Conservation (phyloP, 2,113 vertebrate genomes). For the Suncus etruscus region DNA sequence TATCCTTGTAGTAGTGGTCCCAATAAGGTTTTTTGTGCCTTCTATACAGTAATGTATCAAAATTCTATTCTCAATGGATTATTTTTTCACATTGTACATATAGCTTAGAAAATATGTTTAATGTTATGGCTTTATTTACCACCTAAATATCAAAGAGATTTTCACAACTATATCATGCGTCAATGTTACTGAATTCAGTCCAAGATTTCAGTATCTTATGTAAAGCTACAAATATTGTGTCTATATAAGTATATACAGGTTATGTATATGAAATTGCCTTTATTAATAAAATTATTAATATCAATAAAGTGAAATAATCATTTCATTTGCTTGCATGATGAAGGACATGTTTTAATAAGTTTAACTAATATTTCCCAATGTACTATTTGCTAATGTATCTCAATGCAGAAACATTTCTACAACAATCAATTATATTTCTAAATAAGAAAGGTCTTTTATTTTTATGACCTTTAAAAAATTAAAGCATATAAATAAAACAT, state of each 20-base stretch:
- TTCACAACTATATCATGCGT: background rate
- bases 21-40: background rate
- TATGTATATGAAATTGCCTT: background rate
- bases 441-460: background rate
- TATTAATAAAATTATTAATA: slow-evolving; percentile 53
- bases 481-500: slow-evolving; percentile 35
- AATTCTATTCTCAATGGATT: background rate
- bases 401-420: slow-evolving; percentile 29
- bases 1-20: too few species aligned
- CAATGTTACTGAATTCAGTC: background rate
- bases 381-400: background rate
- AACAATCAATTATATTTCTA: slow-evolving; percentile 24
- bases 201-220: background rate
- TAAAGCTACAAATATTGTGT: background rate
- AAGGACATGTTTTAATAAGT: background rate
- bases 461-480: slow-evolving; percentile 46
- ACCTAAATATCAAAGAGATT: background rate
- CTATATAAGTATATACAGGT: background rate
- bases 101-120: background rate
- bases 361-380: slow-evolving; percentile 12
- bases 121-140: background rate
- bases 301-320: background rate
- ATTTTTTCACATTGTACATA: background rate
- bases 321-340: background rate
- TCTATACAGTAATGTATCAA: background rate